A percentile compares a stretch with the other conserved stretches of the same genome.
Evolutionary conservation across 2,888 invertebrate genomes (phyloP).

Genomic region (Siphonodentalium dalli): DNA sequence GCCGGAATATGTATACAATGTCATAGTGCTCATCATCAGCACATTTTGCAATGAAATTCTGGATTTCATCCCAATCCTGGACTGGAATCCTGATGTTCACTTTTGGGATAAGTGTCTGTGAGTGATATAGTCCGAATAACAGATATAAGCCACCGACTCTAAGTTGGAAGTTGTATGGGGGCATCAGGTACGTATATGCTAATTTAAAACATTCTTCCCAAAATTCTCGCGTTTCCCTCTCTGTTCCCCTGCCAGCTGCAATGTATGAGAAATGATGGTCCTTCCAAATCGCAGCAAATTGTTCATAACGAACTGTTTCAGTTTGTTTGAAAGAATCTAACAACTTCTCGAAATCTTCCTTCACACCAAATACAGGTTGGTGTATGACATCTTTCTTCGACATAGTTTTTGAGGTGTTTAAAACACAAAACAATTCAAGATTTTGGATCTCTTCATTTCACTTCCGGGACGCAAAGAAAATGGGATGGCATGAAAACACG

Average conservation of each 20-base stretch:
- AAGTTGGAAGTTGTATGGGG: constrained; percentile 54
- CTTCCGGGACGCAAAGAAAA: no score
- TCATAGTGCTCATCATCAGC: no score
- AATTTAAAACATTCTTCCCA: constrained; percentile 47
- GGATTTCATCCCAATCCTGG: no score
- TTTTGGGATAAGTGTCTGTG: constrained; percentile 46
- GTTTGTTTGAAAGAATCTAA: constrained; percentile 43
- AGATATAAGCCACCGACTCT: constrained; percentile 56
- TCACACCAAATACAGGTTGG: constrained; percentile 43
- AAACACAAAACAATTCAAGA: no score
- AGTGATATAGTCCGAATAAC: constrained; percentile 53
- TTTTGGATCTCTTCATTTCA: no score
- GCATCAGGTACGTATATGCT: constrained; percentile 44
- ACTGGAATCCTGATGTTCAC: no score
- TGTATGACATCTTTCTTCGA: no score
- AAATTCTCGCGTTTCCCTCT: constrained; percentile 55
- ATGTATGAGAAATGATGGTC: constrained; percentile 48
- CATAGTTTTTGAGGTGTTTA: no score
- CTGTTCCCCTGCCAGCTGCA: constrained; percentile 47
- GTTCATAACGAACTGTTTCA: constrained; percentile 53
- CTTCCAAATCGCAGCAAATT: constrained; percentile 52
- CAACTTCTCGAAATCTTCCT: constrained; percentile 49
- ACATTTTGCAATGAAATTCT: no score
- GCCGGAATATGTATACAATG: no score
- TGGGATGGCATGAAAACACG: no score